Conservation (phyloP, 2,113 vertebrate species). For the Aspidoscelis tigris region DNA sequence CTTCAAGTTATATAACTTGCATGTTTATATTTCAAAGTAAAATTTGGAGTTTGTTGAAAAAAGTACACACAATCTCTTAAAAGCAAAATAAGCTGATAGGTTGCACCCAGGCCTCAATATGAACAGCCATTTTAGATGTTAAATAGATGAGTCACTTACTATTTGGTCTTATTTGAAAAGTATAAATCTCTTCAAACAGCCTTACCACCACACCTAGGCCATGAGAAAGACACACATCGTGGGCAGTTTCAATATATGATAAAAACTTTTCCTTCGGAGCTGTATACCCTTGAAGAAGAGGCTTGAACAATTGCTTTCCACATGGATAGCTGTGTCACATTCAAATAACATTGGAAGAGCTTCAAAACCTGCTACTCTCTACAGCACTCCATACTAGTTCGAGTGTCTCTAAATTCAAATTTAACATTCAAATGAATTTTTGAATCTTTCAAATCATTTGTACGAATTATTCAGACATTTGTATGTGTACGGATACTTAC, state of each 20-base stretch:
- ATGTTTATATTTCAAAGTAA: accelerated
- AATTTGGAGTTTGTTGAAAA: neutral
- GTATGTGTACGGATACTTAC: no score
- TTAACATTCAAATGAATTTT: no score
- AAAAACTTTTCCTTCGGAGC: neutral
- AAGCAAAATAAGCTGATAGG: neutral
- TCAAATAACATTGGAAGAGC: no score
- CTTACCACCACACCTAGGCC: neutral
- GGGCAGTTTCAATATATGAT: accelerated
- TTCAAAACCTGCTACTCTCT: no score
- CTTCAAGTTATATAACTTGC: conserved; percentile 12
- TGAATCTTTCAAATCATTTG: no score
- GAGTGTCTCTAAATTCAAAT: no score
- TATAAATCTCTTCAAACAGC: conserved; percentile 20
- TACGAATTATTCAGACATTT: no score
- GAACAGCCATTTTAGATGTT: neutral
- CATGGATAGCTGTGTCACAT: no score
- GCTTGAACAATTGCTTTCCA: neutral
- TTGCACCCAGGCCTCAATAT: conserved; percentile 27
- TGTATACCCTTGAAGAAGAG: neutral
- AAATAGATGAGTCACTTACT: conserved; percentile 17
- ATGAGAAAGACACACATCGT: neutral
- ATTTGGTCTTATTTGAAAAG: conserved; percentile 4
- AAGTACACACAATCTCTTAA: conserved; percentile 26
- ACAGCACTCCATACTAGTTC: no score